phyloP scores from a whole-genome alignment of 2,113 vertebrate species.

The Amazona guildingii region DNA sequence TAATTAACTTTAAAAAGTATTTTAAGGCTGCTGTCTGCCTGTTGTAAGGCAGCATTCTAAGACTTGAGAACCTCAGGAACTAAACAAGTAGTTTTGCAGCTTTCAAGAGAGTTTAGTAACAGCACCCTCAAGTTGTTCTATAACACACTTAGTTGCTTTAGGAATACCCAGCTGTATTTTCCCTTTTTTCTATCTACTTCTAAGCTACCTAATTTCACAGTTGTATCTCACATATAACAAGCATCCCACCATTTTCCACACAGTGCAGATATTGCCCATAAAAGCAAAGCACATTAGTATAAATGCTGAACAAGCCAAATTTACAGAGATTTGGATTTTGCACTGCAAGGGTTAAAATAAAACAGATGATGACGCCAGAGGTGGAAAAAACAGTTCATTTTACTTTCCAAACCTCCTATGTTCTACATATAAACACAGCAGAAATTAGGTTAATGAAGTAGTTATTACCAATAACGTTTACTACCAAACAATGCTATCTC shows the following conservation, averaged over 20 bases:
- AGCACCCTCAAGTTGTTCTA: not conserved
- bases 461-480: not conserved
- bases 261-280: not conserved
- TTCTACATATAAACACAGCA: not conserved
- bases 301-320: not conserved
- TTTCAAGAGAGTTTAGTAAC: not conserved
- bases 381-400: not conserved
- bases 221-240: not conserved
- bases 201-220: not conserved
- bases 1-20: not conserved
- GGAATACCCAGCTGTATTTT: not conserved
- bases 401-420: not conserved
- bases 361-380: not conserved
- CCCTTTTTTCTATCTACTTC: not conserved
- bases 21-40: not conserved
- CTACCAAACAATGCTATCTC: not conserved
- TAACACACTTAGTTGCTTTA: not conserved
- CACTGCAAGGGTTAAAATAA: not conserved
- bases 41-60: not conserved
- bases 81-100: not conserved
- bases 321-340: not conserved
- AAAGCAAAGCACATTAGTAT: slow-evolving; percentile 15
- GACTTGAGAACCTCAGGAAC: not conserved
- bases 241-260: not conserved
- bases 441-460: not conserved